Conservation (phyloP, 2,888 invertebrate species). For the Cantharis lateralis region DNA sequence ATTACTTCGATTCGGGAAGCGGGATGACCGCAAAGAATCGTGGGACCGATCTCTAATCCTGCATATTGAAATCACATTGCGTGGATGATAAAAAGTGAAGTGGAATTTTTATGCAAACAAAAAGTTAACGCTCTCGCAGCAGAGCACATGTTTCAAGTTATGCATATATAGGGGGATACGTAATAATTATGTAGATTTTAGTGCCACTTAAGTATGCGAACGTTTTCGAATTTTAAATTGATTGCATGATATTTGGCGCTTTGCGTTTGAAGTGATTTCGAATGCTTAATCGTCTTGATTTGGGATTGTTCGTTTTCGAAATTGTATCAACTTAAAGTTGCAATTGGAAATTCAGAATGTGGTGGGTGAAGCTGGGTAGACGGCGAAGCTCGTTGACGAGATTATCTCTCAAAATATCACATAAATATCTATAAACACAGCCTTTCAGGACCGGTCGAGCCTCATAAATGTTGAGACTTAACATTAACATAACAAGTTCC, state of each 20-base stretch:
- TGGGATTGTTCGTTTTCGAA: slow-evolving; percentile 13
- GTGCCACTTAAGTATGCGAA: background rate
- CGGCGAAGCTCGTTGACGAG: slow-evolving; percentile 37
- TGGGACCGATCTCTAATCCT: background rate
- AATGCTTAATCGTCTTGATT: slow-evolving; percentile 16
- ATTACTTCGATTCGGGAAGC: background rate
- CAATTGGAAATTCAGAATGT: slow-evolving; percentile 27
- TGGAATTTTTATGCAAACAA: background rate
- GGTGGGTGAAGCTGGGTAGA: slow-evolving; percentile 26
- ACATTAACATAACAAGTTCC: slow-evolving; percentile 57
- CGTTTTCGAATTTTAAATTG: background rate
- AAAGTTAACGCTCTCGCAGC: background rate
- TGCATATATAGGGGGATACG: background rate
- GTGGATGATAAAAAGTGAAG: background rate
- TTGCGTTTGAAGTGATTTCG: slow-evolving; percentile 5
- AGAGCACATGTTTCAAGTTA: background rate
- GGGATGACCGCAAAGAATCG: background rate
- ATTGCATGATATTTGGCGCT: background rate
- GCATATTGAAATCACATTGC: background rate
- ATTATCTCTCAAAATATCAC: slow-evolving; percentile 49
- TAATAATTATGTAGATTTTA: background rate
- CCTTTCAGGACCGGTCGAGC: slow-evolving; percentile 48
- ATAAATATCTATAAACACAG: slow-evolving; percentile 55
- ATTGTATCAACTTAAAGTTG: slow-evolving; percentile 23
- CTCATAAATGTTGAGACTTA: slow-evolving; percentile 44